Conservation (phyloP, 1,140 invertebrate genomes). For the Micrasema minimum region DNA sequence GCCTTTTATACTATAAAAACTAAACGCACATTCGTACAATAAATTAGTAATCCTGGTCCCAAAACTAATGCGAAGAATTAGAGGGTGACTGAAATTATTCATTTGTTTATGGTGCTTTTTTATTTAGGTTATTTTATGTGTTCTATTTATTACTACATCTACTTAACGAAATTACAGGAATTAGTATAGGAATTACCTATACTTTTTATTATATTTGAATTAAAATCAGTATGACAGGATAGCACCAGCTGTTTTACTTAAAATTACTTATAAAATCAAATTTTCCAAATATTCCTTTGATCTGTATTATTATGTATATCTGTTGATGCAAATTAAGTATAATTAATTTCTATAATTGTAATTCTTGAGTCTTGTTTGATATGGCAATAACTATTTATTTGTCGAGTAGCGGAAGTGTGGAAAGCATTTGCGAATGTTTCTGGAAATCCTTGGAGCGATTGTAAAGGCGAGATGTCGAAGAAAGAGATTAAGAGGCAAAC, state of each 20-base stretch:
- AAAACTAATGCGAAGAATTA: neutral
- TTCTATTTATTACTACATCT: no score
- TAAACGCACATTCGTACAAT: neutral
- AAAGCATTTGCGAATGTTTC: no score
- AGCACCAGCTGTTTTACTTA: no score
- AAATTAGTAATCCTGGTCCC: conserved; percentile 4
- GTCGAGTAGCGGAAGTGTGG: conserved; percentile 18
- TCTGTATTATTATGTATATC: conserved; percentile 1
- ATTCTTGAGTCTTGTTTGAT: conserved; percentile 41
- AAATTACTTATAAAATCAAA: no score
- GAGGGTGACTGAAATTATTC: conserved; percentile 1
- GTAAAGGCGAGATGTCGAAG: conserved; percentile 30
- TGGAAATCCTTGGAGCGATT: no score
- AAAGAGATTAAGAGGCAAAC: conserved; percentile 48
- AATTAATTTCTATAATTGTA: conserved; percentile 2
- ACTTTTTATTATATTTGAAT: no score
- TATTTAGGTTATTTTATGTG: neutral
- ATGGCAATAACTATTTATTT: conserved; percentile 44
- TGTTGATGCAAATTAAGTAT: no score
- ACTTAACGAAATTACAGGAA: no score
- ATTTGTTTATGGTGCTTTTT: neutral
- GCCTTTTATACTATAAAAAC: conserved; percentile 3
- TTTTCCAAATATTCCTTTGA: neutral
- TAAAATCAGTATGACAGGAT: no score
- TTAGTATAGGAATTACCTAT: no score